Conservation (phyloP, 2,113 vertebrate species). For the Asarcornis scutulata region DNA sequence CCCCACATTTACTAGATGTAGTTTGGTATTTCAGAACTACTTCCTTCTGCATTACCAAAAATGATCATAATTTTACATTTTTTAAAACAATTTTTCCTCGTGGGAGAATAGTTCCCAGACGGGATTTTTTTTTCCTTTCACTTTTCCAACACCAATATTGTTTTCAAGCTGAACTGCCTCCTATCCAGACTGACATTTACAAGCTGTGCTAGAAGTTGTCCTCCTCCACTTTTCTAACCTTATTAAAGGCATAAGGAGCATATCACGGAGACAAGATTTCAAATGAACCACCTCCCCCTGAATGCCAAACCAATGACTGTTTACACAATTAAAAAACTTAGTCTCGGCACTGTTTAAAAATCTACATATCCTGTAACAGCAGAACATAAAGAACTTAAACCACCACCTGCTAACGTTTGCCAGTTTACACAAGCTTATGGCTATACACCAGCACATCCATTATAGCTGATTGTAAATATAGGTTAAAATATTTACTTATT, state of each 20-base stretch:
- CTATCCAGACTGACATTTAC: slow-evolving; percentile 70
- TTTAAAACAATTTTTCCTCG: neutral
- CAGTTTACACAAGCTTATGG: neutral
- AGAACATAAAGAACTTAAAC: neutral
- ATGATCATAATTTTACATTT: neutral
- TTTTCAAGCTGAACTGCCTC: slow-evolving; percentile 47
- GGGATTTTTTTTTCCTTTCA: slow-evolving; percentile 11
- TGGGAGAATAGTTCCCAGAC: neutral
- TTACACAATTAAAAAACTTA: slow-evolving; percentile 48
- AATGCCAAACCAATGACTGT: slow-evolving; percentile 57
- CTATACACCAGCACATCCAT: neutral
- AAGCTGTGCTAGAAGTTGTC: slow-evolving; percentile 57
- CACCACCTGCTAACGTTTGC: neutral
- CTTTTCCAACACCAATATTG: slow-evolving; percentile 32
- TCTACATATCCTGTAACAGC: neutral
- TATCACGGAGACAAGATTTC: slow-evolving; percentile 60
- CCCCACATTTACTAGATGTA: neutral
- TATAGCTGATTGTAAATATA: neutral
- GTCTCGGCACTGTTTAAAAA: slow-evolving; percentile 23
- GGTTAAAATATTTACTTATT: neutral
- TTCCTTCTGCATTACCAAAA: neutral
- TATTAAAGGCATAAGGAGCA: slow-evolving; percentile 60
- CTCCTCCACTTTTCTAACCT: slow-evolving; percentile 56
- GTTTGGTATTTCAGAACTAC: neutral
- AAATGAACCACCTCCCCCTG: slow-evolving; percentile 60